These are phyloP conservation scores for Pogona vitticeps DNA, from an alignment of 2,113 vertebrate species.

Conservation along the genomic window DNA sequence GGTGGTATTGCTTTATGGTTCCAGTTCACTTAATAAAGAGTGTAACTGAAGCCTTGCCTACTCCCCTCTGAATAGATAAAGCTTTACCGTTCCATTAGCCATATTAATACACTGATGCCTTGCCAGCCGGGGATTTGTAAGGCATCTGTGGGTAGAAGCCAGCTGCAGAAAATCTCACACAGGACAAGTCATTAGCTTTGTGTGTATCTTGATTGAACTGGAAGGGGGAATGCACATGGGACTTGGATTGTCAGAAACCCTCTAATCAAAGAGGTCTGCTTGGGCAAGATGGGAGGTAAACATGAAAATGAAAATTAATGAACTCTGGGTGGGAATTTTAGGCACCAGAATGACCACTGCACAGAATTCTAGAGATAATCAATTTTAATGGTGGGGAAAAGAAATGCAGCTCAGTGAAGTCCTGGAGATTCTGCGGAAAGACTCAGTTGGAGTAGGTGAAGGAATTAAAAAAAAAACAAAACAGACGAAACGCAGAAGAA, in stretches of 20 bases:
- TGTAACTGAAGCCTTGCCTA: not conserved
- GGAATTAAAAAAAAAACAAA: not conserved
- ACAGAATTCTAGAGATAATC: too few relatives aligned
- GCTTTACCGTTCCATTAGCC: slow-evolving; percentile 5
- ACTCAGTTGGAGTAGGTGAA: not conserved
- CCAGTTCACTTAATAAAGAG: not conserved
- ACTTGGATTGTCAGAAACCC: not conserved
- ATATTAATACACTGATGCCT: slow-evolving; percentile 22
- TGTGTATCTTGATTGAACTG: not conserved
- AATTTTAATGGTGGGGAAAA: too few relatives aligned
- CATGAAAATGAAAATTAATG: too few relatives aligned
- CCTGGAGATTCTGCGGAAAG: not conserved
- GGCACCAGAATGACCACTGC: not conserved
- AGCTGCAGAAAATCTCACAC: not conserved
- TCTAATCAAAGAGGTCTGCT: not conserved
- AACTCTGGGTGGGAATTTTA: too few relatives aligned
- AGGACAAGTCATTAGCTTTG: not conserved
- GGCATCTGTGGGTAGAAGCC: not conserved
- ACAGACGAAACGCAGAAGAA: not conserved
- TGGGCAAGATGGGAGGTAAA: not conserved
- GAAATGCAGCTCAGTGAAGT: not conserved
- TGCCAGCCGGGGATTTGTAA: not conserved
- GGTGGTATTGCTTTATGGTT: not conserved
- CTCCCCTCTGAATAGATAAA: not conserved
- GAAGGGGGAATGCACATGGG: not conserved